Base-by-base conservation (phyloP, 2,888 invertebrate species). In the Steinernema hermaphroditum region DNA sequence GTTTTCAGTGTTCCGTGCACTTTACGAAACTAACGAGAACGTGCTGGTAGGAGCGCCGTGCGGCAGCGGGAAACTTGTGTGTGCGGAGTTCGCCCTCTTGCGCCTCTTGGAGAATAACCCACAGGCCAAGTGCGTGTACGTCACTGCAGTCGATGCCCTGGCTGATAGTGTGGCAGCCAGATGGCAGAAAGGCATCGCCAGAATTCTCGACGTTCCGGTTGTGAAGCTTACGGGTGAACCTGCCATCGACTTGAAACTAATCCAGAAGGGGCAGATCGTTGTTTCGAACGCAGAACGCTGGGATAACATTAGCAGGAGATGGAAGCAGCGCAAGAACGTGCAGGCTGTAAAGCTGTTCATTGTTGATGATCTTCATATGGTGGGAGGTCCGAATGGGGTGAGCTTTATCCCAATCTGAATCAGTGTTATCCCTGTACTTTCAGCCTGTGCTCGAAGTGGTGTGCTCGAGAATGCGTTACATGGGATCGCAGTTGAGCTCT, bases 281-380 rank as follows among this genome's bases (percentile, higher is more conserved):
- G 92, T 99, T 76, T 93, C 94, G 2, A 97, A 96, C 1, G 81
- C 83, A 4, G 85, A 86, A 68, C 74, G 96, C 83, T 99, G 98
- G 98, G 98, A 99, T 87, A 94, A 98, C 2, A 89, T 98, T 1
- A 98, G 98, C 0, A 90, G 98, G 72, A 90, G 98, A 77, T 99
- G 98, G 98, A 98, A 98, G 85, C 97, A 98, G 85, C 91, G 98
- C 41, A 97, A 97, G 88, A 95, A 96, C 87, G 96, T 99, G 0
- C 97, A 97, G 86, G 96, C 94, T 85, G 92, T 98, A 9, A 93
- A 94, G 75, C 90, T 99, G 19, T 95, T 98, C 87, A 94, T 98
- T 75, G 94, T 94, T 22, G 98, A 98, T 86, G 97, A 98, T 81
- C 89, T 99, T 29, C 96, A 98, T 85, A 87, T 91, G 84, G 88